These are phyloP conservation scores for Mallotus villosus DNA, from an alignment of 2,797 vertebrate genomes.

Conservation along the genomic window DNA sequence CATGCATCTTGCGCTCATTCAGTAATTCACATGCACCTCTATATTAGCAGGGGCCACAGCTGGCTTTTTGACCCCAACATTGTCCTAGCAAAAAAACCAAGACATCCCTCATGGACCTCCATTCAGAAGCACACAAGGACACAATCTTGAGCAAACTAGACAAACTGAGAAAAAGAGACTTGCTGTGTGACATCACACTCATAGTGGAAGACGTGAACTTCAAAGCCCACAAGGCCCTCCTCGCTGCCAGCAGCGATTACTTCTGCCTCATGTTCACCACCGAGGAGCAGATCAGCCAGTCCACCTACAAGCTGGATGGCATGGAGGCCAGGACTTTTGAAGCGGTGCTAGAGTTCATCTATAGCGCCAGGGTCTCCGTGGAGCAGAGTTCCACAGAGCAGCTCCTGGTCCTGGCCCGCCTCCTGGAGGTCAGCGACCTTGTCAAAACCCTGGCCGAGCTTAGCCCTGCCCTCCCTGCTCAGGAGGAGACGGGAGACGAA, in stretches of 20 bases:
- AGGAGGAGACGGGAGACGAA: neutral
- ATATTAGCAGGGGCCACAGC: neutral
- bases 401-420: conserved; percentile 84
- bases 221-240: conserved; percentile 91
- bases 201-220: conserved; percentile 89
- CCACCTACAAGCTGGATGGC: conserved; percentile 82
- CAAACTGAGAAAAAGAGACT: conserved; percentile 81
- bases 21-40: neutral
- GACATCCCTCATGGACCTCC: conserved; percentile 65
- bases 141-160: conserved; percentile 85
- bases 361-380: conserved; percentile 84
- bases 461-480: conserved; percentile 41
- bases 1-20: neutral
- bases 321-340: conserved; percentile 83
- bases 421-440: conserved; percentile 85
- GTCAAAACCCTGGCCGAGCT: conserved; percentile 80
- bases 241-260: conserved; percentile 94
- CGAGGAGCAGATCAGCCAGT: conserved; percentile 75
- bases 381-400: conserved; percentile 78
- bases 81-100: conserved; percentile 60
- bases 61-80: neutral
- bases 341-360: conserved; percentile 90
- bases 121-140: conserved; percentile 84
- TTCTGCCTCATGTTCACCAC: conserved; percentile 91
- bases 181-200: conserved; percentile 93